These are phyloP conservation scores for Bombyx mandarina DNA, from an alignment of 1,140 invertebrate genomes.

Conservation along the genomic window DNA sequence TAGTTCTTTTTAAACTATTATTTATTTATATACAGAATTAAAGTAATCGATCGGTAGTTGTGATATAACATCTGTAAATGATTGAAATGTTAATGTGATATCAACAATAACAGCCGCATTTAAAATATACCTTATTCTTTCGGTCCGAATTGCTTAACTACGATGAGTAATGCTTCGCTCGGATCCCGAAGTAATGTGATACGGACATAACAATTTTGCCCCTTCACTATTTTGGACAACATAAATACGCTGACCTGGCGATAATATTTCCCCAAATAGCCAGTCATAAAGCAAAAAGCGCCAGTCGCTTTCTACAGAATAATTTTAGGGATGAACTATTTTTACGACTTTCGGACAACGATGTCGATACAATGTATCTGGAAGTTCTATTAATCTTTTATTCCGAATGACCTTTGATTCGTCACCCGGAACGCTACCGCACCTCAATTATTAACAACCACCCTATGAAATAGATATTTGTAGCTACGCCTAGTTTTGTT, in stretches of 20 bases:
- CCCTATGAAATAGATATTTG: no score
- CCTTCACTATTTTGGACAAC: constrained; percentile 11
- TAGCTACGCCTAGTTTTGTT: no score
- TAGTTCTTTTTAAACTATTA: no score
- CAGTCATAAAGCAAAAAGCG: constrained; percentile 28
- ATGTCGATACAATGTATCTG: background rate
- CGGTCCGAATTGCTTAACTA: constrained; percentile 1
- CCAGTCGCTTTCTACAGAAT: constrained; percentile 9
- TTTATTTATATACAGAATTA: no score
- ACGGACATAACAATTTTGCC: constrained; percentile 9
- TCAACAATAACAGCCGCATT: no score
- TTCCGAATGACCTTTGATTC: background rate
- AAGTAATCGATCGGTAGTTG: no score
- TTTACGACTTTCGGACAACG: background rate
- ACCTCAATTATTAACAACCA: no score
- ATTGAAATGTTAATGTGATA: no score
- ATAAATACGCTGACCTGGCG: constrained; percentile 12
- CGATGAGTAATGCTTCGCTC: constrained; percentile 4
- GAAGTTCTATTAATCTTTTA: background rate
- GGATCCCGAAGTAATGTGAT: constrained; percentile 7
- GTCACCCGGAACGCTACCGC: no score
- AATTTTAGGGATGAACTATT: constrained; percentile 6
- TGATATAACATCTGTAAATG: no score
- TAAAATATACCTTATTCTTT: constrained; percentile 1
- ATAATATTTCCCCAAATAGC: constrained; percentile 24